A percentile compares a stretch with the other conserved stretches of the same genome.
phyloP scores from a whole-genome alignment of 2,797 vertebrate genomes.

The Melanotaenia boesemani region DNA sequence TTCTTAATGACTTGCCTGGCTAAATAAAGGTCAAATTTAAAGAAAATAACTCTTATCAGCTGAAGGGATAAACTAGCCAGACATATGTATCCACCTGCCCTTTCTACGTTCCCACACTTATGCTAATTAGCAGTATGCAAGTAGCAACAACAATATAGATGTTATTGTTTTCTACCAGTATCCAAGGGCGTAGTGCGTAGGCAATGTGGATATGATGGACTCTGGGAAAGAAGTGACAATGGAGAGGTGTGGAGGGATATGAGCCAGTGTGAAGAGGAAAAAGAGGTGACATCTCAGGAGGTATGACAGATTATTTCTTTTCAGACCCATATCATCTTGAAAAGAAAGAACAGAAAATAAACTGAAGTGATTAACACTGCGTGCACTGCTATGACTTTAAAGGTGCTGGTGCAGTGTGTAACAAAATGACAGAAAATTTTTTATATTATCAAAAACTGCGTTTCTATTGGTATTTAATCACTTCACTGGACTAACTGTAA shows the following conservation, averaged over 20 bases:
- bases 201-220: conserved; percentile 75
- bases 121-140: neutral
- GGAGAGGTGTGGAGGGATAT: conserved; percentile 86
- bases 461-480: too few relatives aligned
- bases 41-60: too few relatives aligned
- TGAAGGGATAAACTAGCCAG: neutral
- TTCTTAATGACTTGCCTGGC: too few relatives aligned
- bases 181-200: conserved; percentile 81
- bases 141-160: neutral
- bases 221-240: conserved; percentile 78
- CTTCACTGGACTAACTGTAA: too few relatives aligned
- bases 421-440: too few relatives aligned
- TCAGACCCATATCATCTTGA: too few relatives aligned
- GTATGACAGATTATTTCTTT: conserved; percentile 53
- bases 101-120: neutral
- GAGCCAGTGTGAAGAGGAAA: conserved; percentile 85
- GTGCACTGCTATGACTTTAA: too few relatives aligned
- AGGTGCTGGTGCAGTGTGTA: too few relatives aligned
- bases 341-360: too few relatives aligned
- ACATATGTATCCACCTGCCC: neutral
- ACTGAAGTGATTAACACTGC: too few relatives aligned
- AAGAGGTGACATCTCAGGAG: conserved; percentile 78
- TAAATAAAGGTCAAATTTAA: too few relatives aligned
- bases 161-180: conserved; percentile 67
- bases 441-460: too few relatives aligned